These are phyloP conservation scores for Sarotherodon lohbergeri DNA, from an alignment of 2,113 vertebrate species.

Conservation along the genomic window DNA sequence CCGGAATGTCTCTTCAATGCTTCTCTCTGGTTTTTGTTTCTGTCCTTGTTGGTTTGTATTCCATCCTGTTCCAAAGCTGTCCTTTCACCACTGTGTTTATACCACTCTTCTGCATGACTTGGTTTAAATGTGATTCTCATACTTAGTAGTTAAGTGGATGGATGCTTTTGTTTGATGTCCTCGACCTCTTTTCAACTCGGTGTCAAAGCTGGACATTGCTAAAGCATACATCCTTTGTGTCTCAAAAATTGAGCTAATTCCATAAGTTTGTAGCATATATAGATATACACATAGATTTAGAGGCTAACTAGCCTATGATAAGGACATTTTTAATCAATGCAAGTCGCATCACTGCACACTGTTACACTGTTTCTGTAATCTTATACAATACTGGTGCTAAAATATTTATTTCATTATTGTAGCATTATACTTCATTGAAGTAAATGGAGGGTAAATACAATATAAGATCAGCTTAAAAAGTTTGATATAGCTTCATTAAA, in stretches of 20 bases:
- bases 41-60: not conserved
- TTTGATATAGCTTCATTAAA: not conserved
- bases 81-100: not conserved
- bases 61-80: not conserved
- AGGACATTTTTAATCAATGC: not conserved
- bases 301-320: not conserved
- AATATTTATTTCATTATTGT: not conserved
- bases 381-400: not conserved
- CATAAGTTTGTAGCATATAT: slow-evolving; percentile 26
- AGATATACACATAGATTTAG: slow-evolving; percentile 18
- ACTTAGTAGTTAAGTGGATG: not conserved
- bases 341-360: not conserved
- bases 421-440: not conserved
- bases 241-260: slow-evolving; percentile 35
- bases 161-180: slow-evolving; percentile 11
- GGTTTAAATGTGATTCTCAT: not conserved
- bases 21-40: not conserved
- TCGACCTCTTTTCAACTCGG: not conserved
- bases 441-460: not conserved
- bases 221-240: slow-evolving; percentile 19
- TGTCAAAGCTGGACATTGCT: slow-evolving; percentile 26
- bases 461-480: not conserved
- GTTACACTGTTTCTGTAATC: not conserved
- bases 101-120: not conserved
- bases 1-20: not conserved